Base-by-base conservation (phyloP, 2,888 invertebrate genomes). In the Spilosoma lubricipeda region DNA sequence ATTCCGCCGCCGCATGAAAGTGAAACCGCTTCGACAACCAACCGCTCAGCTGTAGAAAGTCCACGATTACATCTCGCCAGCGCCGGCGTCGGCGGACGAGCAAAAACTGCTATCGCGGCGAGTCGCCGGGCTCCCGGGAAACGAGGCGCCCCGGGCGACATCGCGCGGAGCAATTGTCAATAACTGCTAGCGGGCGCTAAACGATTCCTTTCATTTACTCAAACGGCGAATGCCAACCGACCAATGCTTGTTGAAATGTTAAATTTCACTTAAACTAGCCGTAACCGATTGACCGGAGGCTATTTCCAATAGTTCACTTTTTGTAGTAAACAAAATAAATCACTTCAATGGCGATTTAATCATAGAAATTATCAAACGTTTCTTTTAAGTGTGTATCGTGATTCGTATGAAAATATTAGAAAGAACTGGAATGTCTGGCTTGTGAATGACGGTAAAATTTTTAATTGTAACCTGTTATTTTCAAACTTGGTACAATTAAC, bases 21-120 rank as follows among this genome's bases (percentile, higher is more conserved):
- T 95, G 95, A 95, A 95, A 95, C 94, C 92, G 92, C 93, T 89
- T 88, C 90, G 90, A 80, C 90, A 84, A 87, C 86, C 88, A 87
- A 87, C 89, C 90, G 91, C 93, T 93, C 94, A 93, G 91, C 94
- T 91, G 94, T 95, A 95, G 95, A 95, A 95, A 95, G 95, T 95
- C 94, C 93, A 92, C 92, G 93, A 94, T 93, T 94, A 93, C 91
- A 94, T 93, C 93, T 92, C 90, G 88, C 85, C 88, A 86, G 89
- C 85, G 88, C 89, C 85, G 85, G 83, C 89, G 90, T 86, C 90
- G 90, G 89, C 91, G 92, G 92, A 90, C 93, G 91, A 91, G 92
- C 91, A 94, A 94, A 94, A 93, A 93, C 93, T 92, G 92, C 92
- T 92, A 92, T 94, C 93, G 88, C 90, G 85, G 82, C 87, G 86